Conservation (phyloP, 2,888 invertebrate species). For the Molorchus minor region DNA sequence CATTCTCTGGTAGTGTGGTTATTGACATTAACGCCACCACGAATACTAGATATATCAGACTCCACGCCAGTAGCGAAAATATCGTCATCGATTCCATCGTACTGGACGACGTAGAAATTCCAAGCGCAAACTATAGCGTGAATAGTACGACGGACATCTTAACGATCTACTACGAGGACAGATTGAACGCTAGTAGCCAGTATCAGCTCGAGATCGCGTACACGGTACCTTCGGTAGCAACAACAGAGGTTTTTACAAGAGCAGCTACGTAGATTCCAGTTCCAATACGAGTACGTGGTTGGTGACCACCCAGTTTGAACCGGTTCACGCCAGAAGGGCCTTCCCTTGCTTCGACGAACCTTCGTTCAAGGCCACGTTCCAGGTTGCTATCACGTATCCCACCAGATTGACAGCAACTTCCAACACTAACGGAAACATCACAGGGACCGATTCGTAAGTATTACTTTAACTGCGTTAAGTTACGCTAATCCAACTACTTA, state of each 20-base stretch:
- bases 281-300: slow-evolving; percentile 50
- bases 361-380: slow-evolving; percentile 71
- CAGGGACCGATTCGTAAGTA: slow-evolving; percentile 9
- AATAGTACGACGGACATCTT: slow-evolving; percentile 36
- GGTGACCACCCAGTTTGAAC: slow-evolving; percentile 74
- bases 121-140: slow-evolving; percentile 19
- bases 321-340: slow-evolving; percentile 71
- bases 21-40: slow-evolving; percentile 1
- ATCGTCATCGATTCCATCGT: slow-evolving; percentile 14
- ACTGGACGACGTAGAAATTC: slow-evolving; percentile 20
- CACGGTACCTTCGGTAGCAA: slow-evolving; percentile 21
- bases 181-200: not conserved
- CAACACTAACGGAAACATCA: not conserved
- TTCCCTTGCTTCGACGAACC: slow-evolving; percentile 83
- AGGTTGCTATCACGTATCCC: slow-evolving; percentile 37
- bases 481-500: not conserved
- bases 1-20: not conserved
- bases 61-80: slow-evolving; percentile 9
- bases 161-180: slow-evolving; percentile 19
- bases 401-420: not conserved
- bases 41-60: not conserved
- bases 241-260: slow-evolving; percentile 41
- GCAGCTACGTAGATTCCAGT: slow-evolving; percentile 32
- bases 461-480: not conserved
- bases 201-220: slow-evolving; percentile 24